Conservation (phyloP, 64 coral and sea anemone genomes). For the Stylophora pistillata region DNA sequence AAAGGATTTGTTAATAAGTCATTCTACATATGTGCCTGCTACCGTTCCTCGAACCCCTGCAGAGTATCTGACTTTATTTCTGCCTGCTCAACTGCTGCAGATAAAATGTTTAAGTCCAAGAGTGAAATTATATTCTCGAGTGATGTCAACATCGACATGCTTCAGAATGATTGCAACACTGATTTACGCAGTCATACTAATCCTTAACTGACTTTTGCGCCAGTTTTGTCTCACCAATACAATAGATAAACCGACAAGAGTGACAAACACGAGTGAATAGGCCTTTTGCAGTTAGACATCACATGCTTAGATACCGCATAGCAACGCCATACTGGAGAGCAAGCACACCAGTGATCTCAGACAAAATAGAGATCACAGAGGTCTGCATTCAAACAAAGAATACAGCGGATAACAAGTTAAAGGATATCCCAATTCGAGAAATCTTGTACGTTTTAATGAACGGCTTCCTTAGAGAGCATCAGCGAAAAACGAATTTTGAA, state of each 20-base stretch:
- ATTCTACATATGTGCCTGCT: constrained; percentile 48
- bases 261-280: constrained; percentile 14
- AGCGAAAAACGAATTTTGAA: too few relatives aligned
- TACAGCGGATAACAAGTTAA: too few relatives aligned
- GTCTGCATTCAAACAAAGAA: too few relatives aligned
- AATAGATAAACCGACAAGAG: constrained; percentile 30
- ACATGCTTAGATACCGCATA: too few relatives aligned
- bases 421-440: too few relatives aligned
- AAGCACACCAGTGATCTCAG: too few relatives aligned
- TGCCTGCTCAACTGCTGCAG: constrained; percentile 14
- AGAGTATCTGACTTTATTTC: constrained; percentile 60
- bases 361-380: too few relatives aligned
- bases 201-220: constrained; percentile 15
- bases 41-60: constrained; percentile 45
- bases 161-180: not conserved
- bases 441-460: too few relatives aligned
- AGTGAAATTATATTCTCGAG: constrained; percentile 24
- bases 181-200: not conserved
- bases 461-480: too few relatives aligned
- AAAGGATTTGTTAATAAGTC: constrained; percentile 35
- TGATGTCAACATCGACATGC: constrained; percentile 9
- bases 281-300: too few relatives aligned
- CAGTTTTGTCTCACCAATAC: constrained; percentile 45
- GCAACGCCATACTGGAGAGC: too few relatives aligned
- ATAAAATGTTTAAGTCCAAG: constrained; percentile 38